Conservation (phyloP, 2,797 vertebrate species). For the Ciconia nigra region DNA sequence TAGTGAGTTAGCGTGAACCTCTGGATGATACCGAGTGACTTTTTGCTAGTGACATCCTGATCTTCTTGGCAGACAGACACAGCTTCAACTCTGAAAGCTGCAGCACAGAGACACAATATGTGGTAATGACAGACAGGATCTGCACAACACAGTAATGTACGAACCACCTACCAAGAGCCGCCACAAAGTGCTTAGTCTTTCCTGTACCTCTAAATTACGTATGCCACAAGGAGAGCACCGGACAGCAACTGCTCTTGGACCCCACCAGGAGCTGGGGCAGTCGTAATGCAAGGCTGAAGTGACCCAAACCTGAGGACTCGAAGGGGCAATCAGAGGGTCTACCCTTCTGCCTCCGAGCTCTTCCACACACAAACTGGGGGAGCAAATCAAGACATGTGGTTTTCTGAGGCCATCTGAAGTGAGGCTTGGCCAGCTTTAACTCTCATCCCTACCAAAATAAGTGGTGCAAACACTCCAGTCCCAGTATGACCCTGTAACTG, state of each 20-base stretch:
- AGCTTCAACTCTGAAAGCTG: background rate
- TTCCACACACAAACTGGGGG: accelerated
- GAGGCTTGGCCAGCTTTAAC: background rate
- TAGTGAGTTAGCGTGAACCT: background rate
- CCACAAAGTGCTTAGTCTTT: background rate
- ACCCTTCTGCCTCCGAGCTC: background rate
- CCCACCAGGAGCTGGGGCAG: background rate
- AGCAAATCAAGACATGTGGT: background rate
- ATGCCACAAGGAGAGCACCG: background rate
- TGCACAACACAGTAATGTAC: no score
- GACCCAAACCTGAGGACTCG: background rate
- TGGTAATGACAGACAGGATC: background rate
- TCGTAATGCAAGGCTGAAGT: background rate
- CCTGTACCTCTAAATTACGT: background rate
- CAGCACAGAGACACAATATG: background rate
- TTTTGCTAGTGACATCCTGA: background rate
- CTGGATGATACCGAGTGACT: background rate
- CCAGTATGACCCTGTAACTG: background rate
- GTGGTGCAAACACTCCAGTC: accelerated
- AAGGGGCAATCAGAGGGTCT: background rate
- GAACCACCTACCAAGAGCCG: background rate
- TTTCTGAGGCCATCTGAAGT: background rate
- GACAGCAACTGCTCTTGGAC: background rate
- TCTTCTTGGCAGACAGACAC: background rate
- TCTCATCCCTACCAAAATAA: background rate